Evolutionary conservation across 2,113 vertebrate genomes (phyloP).

Genomic region (Dipodomys spectabilis): DNA sequence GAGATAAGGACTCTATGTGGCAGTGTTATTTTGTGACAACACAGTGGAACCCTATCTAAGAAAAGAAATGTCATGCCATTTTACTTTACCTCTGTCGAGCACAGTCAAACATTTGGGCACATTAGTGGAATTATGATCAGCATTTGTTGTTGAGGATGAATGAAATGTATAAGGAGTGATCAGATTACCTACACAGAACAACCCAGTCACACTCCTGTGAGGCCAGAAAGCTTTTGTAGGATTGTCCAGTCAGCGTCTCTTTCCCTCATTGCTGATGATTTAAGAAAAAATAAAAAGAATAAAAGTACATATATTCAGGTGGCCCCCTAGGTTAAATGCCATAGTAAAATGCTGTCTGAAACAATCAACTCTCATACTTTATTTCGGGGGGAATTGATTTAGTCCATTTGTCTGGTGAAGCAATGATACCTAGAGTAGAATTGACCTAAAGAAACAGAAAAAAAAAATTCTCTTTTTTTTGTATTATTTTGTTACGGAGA

Average conservation of each 20-base stretch:
- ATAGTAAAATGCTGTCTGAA: slow-evolving; percentile 47
- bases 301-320: not conserved
- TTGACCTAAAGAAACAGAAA: slow-evolving; percentile 67
- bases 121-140: slow-evolving; percentile 14
- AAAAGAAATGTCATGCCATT: not conserved
- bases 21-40: not conserved
- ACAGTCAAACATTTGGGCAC: not conserved
- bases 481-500: slow-evolving; percentile 41
- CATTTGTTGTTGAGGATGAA: slow-evolving; percentile 6
- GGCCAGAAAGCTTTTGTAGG: not conserved
- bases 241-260: not conserved
- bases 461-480: slow-evolving; percentile 6
- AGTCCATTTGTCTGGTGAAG: slow-evolving; percentile 50
- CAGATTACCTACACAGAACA: not conserved
- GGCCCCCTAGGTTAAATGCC: slow-evolving; percentile 19
- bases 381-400: slow-evolving; percentile 43
- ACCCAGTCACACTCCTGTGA: not conserved
- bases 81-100: not conserved
- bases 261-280: slow-evolving; percentile 44
- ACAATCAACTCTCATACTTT: slow-evolving; percentile 53
- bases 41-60: not conserved
- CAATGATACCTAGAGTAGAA: slow-evolving; percentile 70
- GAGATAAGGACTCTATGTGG: not conserved
- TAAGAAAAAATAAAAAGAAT: not conserved
- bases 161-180: not conserved